phyloP scores from a whole-genome alignment of 2,113 vertebrate genomes.

The Chloebia gouldiae region DNA sequence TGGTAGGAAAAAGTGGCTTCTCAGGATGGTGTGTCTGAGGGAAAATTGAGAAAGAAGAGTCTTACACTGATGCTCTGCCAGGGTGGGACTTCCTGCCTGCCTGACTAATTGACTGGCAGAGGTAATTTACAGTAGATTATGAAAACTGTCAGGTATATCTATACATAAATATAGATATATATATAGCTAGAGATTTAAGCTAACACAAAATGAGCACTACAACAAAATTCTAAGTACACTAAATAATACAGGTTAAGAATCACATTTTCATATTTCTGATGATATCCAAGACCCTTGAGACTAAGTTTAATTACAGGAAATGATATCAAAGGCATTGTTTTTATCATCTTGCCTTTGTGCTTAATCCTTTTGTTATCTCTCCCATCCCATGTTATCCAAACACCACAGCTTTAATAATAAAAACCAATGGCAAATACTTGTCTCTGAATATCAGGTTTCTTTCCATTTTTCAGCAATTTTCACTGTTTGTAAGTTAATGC shows the following conservation, averaged over 20 bases:
- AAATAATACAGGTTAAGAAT: constrained; percentile 17
- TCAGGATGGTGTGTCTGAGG: constrained; percentile 99
- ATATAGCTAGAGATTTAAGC: background rate
- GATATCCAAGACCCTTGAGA: background rate
- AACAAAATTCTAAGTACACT: constrained; percentile 8
- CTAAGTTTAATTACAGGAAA: constrained; percentile 53
- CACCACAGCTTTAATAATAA: constrained; percentile 11
- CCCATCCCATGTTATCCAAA: background rate
- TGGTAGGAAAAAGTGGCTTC: constrained; percentile 99
- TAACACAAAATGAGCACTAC: constrained; percentile 18
- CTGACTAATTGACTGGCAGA: constrained; percentile 84
- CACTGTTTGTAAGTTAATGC: constrained; percentile 68
- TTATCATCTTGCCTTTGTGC: background rate
- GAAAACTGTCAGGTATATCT: constrained; percentile 65
- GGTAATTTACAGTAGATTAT: constrained; percentile 74
- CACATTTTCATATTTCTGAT: background rate
- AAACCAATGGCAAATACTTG: background rate
- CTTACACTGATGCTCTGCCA: constrained; percentile 98
- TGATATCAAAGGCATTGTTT: constrained; percentile 30
- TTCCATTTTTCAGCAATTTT: constrained; percentile 63
- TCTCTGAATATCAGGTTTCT: constrained; percentile 12
- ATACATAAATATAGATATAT: background rate
- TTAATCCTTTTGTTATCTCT: constrained; percentile 1
- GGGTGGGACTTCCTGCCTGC: constrained; percentile 93
- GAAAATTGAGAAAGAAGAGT: constrained; percentile 99